Base-by-base conservation (phyloP, 2,888 invertebrate species). In the Stenurella melanura region DNA sequence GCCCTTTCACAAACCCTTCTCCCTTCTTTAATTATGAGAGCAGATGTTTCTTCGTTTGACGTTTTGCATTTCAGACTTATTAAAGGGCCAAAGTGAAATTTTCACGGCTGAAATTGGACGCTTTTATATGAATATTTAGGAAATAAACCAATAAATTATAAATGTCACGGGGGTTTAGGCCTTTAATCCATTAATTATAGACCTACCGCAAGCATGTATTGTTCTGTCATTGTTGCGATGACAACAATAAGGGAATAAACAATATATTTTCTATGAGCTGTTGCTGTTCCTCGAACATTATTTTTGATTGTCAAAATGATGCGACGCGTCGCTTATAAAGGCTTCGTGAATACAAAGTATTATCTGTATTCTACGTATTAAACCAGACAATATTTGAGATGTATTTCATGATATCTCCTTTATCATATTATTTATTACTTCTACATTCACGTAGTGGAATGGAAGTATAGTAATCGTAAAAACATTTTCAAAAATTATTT, bases 151-250 rank as follows among this genome's bases (percentile, higher is more conserved):
- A 63, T 72, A 72, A 72, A 72, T 72, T 54, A 18, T 19, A 17
- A n/a, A 61, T 61, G 71, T 21, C 71, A 71, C 50, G 58, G 19
- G n/a, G 17, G 61, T 50, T 50, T 38, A 61, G 71, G 42, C 26
- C 17, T 54, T 61, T 61, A 12, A 17, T 19, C 26, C 21, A 80
- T 78, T 76, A 76, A 78, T 80, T 75, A 34, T 54, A 18, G 74
- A 80, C 80, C 76, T 60, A 75, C 80, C 66, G 74, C 79, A 76
- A 76, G 42, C 76, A 18, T 64, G 11, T 34, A 67, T 61, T 38
- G 66, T 38, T 54, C 42, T 64, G 70, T 67, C 63, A 74, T 78
- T 74, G 74, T 73, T 63, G 54, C 74, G 69, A 11, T 18, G 58
- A 58, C 11, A 58, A 58, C 58, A 50, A 50, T 50, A n/a, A 50